Evolutionary conservation across 2,888 invertebrate genomes (phyloP).

Genomic region (Antheraea assamensis): DNA sequence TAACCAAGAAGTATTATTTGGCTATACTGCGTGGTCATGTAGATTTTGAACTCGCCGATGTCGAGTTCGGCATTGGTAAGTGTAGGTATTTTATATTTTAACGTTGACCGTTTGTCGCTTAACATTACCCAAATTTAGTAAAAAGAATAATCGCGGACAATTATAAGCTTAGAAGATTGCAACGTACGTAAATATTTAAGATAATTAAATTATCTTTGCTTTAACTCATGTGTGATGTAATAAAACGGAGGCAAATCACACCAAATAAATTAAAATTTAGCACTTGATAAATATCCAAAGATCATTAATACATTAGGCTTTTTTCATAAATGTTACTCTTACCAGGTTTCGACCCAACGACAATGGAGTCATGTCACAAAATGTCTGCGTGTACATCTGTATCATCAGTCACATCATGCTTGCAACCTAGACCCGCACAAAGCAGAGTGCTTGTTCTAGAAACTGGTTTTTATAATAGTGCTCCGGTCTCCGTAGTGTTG

Average conservation of each 20-base stretch:
- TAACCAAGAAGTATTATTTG: conserved; percentile 88
- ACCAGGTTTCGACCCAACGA: conserved; percentile 81
- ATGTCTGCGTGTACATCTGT: conserved; percentile 76
- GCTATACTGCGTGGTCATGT: conserved; percentile 88
- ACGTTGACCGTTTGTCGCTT: background rate
- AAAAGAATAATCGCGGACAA: no score
- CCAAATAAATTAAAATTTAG: background rate
- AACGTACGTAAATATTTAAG: background rate
- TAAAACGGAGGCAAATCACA: background rate
- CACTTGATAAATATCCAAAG: no score
- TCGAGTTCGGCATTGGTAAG: conserved; percentile 85
- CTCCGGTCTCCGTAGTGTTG: conserved; percentile 86
- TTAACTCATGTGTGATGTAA: background rate
- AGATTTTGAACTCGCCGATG: conserved; percentile 75
- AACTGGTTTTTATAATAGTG: conserved; percentile 83
- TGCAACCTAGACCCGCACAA: conserved; percentile 79
- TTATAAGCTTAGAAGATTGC: background rate
- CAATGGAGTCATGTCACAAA: conserved; percentile 79
- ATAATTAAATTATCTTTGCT: background rate
- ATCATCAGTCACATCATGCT: conserved; percentile 51
- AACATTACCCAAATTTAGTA: no score
- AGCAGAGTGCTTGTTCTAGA: conserved; percentile 86
- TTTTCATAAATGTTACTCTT: background rate
- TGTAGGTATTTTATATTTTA: conserved; percentile 13
- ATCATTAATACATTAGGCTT: background rate